Evolutionary conservation across 2,797 vertebrate genomes (phyloP), one percentile per base, ranked within the genome.

Genomic region (Anguilla obscura): DNA sequence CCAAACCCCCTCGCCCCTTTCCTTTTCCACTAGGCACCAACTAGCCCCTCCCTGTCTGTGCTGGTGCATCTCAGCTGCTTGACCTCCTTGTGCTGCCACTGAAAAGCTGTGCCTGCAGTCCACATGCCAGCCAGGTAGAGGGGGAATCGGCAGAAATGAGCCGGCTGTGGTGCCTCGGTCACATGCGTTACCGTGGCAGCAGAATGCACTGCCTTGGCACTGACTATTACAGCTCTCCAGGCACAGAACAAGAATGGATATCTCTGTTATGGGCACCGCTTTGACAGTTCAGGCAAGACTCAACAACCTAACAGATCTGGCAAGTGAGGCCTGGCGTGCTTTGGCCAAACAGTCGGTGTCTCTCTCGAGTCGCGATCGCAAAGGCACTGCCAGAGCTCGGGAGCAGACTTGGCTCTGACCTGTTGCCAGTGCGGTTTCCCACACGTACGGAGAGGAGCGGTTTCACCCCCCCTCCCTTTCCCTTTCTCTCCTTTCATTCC

Each of bases 401-500:
- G 40, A 16, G 6, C 40, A 48, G 36, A 40, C 76, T 45, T 8
- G 76, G 79, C 79, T n/a, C 21, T 82, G 79, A 82, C 40, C 79
- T 10, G 54, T 10, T 18, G 52, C 12, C 30, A 58, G 30, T 5
- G 14, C 36, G 30, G 56, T 85, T 58, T 85, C 83, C 52, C 84
- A 85, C 56, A 52, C 33, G 2, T 8, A 24, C n/a, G 56, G 84
- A 58, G 54, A 33, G 54, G 30, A 18, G 6, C 30, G 30, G 1
- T 63, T 85, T 60, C 58, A 10, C 69, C 69, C 27, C 27, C 30
- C 30, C 45, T 21, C 24, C 21, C 24, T 45, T 80, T 82, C 79
- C n/a, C 79, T n/a, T n/a, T 82, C 79, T 50, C 45, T 82, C 79
- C 45, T 82, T 82, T 82, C 79, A 82, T 4, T 50, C 40, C 45